Percentiles rank a stretch among this genome's conserved stretches.
phyloP scores from a whole-genome alignment of 2,797 vertebrate genomes.

The Amniataba percoides region DNA sequence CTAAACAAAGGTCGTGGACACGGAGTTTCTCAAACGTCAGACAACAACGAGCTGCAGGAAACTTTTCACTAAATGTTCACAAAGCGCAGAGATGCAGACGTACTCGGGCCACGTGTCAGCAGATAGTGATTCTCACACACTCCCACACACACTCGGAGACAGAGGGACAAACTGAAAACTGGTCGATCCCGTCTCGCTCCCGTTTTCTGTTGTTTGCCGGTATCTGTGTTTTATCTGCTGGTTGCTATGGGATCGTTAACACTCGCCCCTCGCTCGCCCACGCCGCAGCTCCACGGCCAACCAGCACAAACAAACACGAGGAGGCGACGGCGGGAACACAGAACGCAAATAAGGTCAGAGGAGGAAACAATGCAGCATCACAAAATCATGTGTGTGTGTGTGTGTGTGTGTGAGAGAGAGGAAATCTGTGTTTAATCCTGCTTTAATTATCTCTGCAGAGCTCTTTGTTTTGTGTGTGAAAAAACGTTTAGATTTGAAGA shows the following conservation, averaged over 20 bases:
- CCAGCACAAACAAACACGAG: conserved; percentile 4
- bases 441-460: conserved; percentile 9
- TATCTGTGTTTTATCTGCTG: conserved; percentile 14
- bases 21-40: no score
- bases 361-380: neutral
- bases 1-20: no score
- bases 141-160: neutral
- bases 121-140: neutral
- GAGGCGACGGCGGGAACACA: neutral
- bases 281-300: neutral
- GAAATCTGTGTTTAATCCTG: neutral
- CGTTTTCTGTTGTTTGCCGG: conserved; percentile 26
- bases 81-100: neutral
- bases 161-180: neutral
- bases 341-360: neutral
- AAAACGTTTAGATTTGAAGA: conserved; percentile 3
- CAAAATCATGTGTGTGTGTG: neutral
- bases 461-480: neutral
- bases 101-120: neutral
- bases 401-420: neutral
- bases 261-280: neutral
- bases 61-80: neutral
- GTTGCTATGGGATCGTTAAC: conserved; percentile 36
- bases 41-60: no score
- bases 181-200: neutral